Percentiles rank a stretch among this genome's conserved stretches.
phyloP scores from a whole-genome alignment of 2,113 vertebrate genomes.

The Zingel zingel region DNA sequence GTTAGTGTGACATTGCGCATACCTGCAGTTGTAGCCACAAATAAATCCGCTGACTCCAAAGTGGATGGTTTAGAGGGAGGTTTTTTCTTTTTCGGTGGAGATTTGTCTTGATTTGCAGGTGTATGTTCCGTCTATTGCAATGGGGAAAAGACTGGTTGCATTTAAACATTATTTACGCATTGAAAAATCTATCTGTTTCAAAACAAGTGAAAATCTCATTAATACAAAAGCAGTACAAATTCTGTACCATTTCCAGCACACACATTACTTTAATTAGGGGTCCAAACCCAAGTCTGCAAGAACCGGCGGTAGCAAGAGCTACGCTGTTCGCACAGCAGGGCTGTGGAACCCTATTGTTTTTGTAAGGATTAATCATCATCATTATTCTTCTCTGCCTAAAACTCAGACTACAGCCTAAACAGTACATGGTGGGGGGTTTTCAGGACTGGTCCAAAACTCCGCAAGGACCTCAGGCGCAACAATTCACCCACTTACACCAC shows the following conservation, averaged over 20 bases:
- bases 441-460: no score
- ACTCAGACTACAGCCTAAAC: no score
- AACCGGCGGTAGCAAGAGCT: no score
- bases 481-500: no score
- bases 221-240: no score
- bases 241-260: neutral
- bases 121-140: slow-evolving; percentile 62
- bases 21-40: slow-evolving; percentile 75
- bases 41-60: slow-evolving; percentile 43
- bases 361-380: no score
- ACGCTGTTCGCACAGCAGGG: no score
- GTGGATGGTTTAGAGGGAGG: neutral
- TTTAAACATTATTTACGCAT: neutral
- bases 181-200: neutral
- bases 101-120: slow-evolving; percentile 42
- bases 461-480: no score
- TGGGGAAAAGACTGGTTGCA: neutral
- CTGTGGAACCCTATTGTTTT: no score
- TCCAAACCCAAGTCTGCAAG: no score
- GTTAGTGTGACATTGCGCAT: neutral
- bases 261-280: neutral
- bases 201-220: neutral
- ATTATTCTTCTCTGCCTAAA: no score
- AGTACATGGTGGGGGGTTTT: no score
- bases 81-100: slow-evolving; percentile 73